Base-by-base conservation (phyloP, 2,888 invertebrate species). In the Caenorhabditis sp. region DNA sequence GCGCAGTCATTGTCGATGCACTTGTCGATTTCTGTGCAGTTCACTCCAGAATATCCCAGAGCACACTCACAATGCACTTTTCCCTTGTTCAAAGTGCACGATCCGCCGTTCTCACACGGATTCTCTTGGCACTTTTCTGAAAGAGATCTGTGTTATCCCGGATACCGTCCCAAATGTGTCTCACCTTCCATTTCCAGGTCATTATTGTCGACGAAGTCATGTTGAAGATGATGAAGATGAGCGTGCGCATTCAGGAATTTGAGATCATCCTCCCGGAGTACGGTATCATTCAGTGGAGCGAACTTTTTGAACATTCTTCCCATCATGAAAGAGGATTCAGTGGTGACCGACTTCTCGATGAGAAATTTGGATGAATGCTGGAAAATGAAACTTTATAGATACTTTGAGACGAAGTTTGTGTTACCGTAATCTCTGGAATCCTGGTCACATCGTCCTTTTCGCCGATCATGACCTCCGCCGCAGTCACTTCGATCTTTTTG, bases 161-260 rank as follows among this genome's bases (percentile, higher is more conserved):
- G 13, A 20, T 13, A 22, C 32, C 13, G 6, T n/a, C 37, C 24
- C 9, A 32, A n/a, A n/a, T n/a, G 8, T n/a, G 17, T 15, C 26
- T 43, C 15, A 58, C 70, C 70, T 45, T 76, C 76, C 41, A 59
- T 66, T 48, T 81, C 81, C 15, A 74, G 43, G 52, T 76, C 78
- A 68, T 79, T 76, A 17, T 80, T 65, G n/a, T 62, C 61, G 39
- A 81, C 76, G 53, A 79, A 81, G 55, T 81, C 81, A 11, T 78
- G 79, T 22, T 81, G 81, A 2, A 79, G 32, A 30, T 77, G 79
- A n/a, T 73, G n/a, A n/a, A n/a, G 52, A 35, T 79, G 78, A 27
- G 73, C 65, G 48, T 81, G 81, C 7, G 79, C 46, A 45, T 81
- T 81, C 39, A 81, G 45, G 22, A 81, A 79, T 15, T 65, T 63